These are phyloP conservation scores for Pangasius krempfi DNA, from an alignment of 2,797 vertebrate genomes.

Conservation along the genomic window DNA sequence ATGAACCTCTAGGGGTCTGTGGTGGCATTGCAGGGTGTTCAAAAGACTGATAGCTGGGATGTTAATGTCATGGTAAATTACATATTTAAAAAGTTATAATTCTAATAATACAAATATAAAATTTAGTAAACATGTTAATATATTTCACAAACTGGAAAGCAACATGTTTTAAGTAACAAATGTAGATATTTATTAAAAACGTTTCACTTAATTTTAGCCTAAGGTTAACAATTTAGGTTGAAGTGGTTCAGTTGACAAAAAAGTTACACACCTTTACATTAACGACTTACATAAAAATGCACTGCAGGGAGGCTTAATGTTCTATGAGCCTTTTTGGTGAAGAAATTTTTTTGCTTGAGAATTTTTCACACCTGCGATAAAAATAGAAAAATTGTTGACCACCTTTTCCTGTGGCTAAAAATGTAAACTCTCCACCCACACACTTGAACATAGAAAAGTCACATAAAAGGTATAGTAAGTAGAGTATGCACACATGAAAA, in stretches of 20 bases:
- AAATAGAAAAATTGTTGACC: constrained; percentile 27
- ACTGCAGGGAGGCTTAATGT: background rate
- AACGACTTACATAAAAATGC: background rate
- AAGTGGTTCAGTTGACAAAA: background rate
- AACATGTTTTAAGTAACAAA: background rate
- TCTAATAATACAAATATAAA: background rate
- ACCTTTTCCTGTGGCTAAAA: constrained; percentile 52
- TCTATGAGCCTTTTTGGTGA: background rate
- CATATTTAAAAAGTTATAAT: background rate
- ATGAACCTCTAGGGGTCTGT: background rate
- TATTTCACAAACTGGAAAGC: background rate
- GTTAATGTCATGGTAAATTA: background rate
- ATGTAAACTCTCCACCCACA: constrained; percentile 32
- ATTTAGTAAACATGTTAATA: background rate
- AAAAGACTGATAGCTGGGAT: background rate
- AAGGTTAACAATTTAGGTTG: background rate
- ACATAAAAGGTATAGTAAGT: constrained; percentile 18
- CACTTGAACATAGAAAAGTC: background rate
- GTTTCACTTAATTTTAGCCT: background rate
- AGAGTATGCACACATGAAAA: constrained; percentile 4
- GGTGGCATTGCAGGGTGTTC: background rate
- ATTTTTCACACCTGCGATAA: constrained; percentile 42
- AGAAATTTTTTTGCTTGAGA: background rate
- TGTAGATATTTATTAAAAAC: background rate
- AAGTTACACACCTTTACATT: background rate